Percentiles rank a stretch among this genome's conserved stretches.
Conservation (phyloP, 35 echinoderm and acorn worm genomes). For the Amphiura filiformis region DNA sequence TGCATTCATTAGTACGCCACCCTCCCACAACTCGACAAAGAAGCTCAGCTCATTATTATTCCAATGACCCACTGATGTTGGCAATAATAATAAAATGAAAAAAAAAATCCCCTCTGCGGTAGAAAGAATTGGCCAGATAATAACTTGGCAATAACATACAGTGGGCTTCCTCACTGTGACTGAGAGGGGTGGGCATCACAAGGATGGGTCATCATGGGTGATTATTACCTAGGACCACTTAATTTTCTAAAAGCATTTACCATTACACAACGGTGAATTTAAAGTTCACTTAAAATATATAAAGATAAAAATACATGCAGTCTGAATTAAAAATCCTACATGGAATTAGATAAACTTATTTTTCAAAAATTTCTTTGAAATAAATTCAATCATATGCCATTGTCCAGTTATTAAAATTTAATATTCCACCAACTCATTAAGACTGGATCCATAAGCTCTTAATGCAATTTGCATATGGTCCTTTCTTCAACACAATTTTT, state of each 20-base stretch:
- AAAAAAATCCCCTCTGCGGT: not conserved
- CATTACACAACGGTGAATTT: no score
- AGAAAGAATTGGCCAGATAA: not conserved
- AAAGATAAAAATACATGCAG: no score
- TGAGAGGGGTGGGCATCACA: not conserved
- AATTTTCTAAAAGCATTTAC: not conserved
- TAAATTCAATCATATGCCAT: no score
- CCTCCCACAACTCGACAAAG: conserved; percentile 13
- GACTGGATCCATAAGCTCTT: not conserved
- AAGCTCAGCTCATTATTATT: conserved; percentile 8
- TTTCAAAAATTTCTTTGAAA: not conserved
- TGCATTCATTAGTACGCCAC: conserved; percentile 6
- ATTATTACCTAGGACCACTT: not conserved
- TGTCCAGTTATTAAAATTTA: not conserved
- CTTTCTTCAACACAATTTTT: not conserved
- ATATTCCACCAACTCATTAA: not conserved
- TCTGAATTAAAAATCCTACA: no score
- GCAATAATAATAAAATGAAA: not conserved
- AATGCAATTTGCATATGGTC: not conserved
- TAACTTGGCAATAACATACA: conserved; percentile 1
- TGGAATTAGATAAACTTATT: not conserved
- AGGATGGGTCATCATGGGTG: not conserved
- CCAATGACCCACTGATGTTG: conserved; percentile 4
- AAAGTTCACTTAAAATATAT: no score
- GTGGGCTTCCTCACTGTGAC: not conserved